These are phyloP conservation scores for Acanthoscelides obtectus DNA, from an alignment of 2,888 invertebrate genomes.

Conservation along the genomic window DNA sequence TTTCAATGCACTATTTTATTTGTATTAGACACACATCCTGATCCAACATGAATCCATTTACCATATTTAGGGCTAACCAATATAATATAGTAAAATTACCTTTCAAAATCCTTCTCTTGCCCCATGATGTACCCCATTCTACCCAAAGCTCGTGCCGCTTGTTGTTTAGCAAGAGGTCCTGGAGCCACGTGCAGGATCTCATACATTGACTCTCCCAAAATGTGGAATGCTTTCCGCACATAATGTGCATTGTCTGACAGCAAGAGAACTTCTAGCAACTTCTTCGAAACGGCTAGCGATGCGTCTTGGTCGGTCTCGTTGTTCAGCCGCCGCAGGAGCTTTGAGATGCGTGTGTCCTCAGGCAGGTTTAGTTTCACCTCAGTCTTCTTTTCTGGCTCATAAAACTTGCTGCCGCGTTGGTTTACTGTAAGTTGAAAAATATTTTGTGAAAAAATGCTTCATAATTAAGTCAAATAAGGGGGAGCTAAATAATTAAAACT, in stretches of 20 bases:
- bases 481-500: too few relatives aligned
- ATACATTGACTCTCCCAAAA: conserved; percentile 69
- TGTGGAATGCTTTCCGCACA: conserved; percentile 71
- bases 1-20: too few relatives aligned
- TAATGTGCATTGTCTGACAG: conserved; percentile 72
- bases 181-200: conserved; percentile 70
- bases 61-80: too few relatives aligned
- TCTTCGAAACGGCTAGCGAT: conserved; percentile 69
- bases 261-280: conserved; percentile 71
- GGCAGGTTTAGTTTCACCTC: conserved; percentile 51
- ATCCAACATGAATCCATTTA: too few relatives aligned
- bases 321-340: conserved; percentile 71
- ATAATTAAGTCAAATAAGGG: too few relatives aligned
- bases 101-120: conserved; percentile 69
- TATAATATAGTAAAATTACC: too few relatives aligned
- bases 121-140: conserved; percentile 72
- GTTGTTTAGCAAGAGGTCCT: conserved; percentile 64
- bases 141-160: conserved; percentile 69
- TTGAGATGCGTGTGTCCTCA: conserved; percentile 83
- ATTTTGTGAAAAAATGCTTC: not conserved
- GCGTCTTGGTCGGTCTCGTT: conserved; percentile 74
- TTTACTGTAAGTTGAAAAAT: conserved; percentile 24
- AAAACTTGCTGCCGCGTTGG: conserved; percentile 44
- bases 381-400: conserved; percentile 43
- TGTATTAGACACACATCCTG: too few relatives aligned